Percentiles rank a stretch among this genome's conserved stretches.
These are phyloP conservation scores for Hirudinaria manillensis DNA, from an alignment of 2,888 invertebrate species.

Conservation along the genomic window DNA sequence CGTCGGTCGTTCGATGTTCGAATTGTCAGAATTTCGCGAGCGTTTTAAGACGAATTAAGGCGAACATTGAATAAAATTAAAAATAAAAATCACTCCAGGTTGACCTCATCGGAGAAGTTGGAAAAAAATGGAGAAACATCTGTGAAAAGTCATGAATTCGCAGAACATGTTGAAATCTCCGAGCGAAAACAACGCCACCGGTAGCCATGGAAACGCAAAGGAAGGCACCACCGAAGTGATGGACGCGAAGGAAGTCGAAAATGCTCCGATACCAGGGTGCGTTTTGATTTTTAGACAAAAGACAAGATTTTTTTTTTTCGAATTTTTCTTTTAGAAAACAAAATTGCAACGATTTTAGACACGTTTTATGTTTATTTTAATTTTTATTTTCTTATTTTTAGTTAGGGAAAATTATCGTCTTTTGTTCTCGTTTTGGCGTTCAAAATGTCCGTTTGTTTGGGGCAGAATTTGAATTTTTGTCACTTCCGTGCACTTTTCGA, in stretches of 20 bases:
- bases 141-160: background rate
- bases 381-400: no score
- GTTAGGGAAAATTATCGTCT: no score
- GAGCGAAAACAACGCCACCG: slow-evolving; percentile 1
- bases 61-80: background rate
- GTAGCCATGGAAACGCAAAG: background rate
- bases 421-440: no score
- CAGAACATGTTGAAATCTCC: slow-evolving; percentile 13
- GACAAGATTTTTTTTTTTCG: no score
- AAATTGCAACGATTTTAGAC: no score
- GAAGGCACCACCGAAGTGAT: background rate
- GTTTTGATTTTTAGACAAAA: slow-evolving; percentile 8
- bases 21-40: background rate
- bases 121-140: slow-evolving; percentile 2
- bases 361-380: no score
- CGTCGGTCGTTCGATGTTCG: background rate
- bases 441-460: no score
- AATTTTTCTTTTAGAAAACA: no score
- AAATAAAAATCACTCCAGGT: background rate
- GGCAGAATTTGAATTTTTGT: no score
- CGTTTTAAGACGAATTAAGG: background rate
- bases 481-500: no score
- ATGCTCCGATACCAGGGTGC: slow-evolving; percentile 15
- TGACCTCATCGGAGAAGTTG: background rate
- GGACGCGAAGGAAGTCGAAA: slow-evolving; percentile 15